phyloP scores from a whole-genome alignment of 1,140 invertebrate genomes.

The Bombus cullumanus region DNA sequence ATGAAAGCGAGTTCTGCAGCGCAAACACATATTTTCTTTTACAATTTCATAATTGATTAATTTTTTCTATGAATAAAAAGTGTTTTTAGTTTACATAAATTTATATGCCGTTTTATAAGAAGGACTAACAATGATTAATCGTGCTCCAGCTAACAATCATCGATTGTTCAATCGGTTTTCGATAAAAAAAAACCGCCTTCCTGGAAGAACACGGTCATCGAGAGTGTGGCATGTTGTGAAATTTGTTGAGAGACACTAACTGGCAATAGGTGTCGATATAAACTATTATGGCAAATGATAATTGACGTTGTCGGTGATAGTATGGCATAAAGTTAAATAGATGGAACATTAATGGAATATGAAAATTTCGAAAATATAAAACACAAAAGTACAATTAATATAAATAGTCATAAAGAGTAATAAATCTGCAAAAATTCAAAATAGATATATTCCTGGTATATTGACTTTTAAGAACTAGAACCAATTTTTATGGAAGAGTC shows the following conservation, averaged over 20 bases:
- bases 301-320: neutral
- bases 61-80: neutral
- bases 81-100: neutral
- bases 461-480: neutral
- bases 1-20: neutral
- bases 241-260: no score
- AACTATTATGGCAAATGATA: neutral
- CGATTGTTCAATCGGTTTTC: neutral
- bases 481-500: neutral
- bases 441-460: neutral
- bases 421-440: neutral
- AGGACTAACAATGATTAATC: neutral
- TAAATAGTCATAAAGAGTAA: neutral
- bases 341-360: neutral
- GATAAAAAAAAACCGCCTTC: no score
- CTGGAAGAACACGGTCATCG: no score
- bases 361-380: neutral
- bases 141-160: neutral
- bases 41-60: slow-evolving; percentile 1
- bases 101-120: neutral
- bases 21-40: neutral
- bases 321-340: neutral
- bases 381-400: neutral
- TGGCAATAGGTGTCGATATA: no score
- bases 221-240: neutral